Base-by-base conservation (phyloP, 23 tunicate genomes). In the Botrylloides violaceus region DNA sequence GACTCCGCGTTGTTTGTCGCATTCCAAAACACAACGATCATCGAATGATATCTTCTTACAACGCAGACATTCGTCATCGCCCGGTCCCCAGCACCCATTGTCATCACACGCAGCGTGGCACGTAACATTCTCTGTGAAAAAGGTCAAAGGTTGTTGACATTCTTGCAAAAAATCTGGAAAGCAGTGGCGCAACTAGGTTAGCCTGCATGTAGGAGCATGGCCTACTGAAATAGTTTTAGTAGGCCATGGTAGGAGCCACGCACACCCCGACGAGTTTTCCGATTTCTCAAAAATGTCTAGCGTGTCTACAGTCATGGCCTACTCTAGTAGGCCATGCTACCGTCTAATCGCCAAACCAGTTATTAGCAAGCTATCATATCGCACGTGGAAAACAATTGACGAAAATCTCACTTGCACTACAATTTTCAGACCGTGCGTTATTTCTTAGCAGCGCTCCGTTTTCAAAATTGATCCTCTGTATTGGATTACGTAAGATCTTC, bases 11-110 rank as follows among this genome's bases (percentile, higher is more conserved):
- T 74, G 35, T 33, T 58, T 48, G 1, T 66, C 32, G 65, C 94
- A 85, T 34, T 66, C 64, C 18, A 37, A 15, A n/a, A 70, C 7
- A 28, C 95, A 87, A 3, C 62, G 61, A 23, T 77, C 86, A 19
- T 76, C 49, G 75, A 49, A 87, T 18, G 75, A 31, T 30, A 61
- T 37, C 22, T 76, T 3, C 4, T 18, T 49, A 35, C 95, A 87
- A 3, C 27, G 20, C 6, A 76, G 23, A 33, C 86, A 80, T 25
- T 76, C 49, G 36, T 49, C 31, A 2, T 81, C 71, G 3, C 86
- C 86, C 2, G 86, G 86, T 0, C 95, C 95, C 95, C 95, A 87
- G 34, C 95, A 87, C 0, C 95, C 95, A 29, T 71, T 30, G 32
- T 48, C 55, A 3, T 61, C 28, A 66, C 95, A 87, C 7, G 50